Conservation (phyloP, 2,113 vertebrate species). For the Oreotrochilus melanogaster region DNA sequence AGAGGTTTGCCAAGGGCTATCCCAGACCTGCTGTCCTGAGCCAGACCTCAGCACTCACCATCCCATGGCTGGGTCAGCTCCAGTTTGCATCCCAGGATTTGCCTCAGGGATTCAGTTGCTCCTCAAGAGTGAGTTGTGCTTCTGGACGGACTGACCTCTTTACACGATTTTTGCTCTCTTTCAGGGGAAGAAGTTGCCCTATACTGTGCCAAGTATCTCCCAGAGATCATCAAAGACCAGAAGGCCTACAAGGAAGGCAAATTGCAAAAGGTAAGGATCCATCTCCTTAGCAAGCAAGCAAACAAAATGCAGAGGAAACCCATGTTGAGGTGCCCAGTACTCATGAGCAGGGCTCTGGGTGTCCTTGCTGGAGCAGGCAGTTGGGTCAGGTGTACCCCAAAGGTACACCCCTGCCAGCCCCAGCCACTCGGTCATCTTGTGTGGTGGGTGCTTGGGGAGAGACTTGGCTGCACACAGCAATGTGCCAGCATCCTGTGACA, state of each 20-base stretch:
- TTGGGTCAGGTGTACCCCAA: not conserved
- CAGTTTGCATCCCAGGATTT: not conserved
- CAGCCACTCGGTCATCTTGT: not conserved
- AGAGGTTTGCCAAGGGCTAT: not conserved
- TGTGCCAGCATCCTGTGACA: not conserved
- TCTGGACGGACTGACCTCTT: not conserved
- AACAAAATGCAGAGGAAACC: not conserved
- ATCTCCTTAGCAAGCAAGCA: not conserved
- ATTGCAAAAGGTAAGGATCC: conserved; percentile 90
- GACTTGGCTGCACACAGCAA: not conserved
- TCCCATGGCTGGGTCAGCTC: not conserved
- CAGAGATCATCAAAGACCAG: conserved; percentile 96
- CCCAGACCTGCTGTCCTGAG: not conserved
- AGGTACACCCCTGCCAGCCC: not conserved
- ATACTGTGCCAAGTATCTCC: conserved; percentile 98
- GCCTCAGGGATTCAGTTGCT: not conserved
- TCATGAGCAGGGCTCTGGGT: not conserved
- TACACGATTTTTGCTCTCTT: conserved; percentile 32
- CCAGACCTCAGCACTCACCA: too few species aligned
- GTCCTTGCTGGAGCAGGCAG: not conserved
- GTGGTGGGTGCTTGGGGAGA: not conserved
- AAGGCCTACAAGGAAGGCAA: conserved; percentile 96
- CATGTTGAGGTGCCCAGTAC: not conserved
- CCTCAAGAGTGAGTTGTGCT: not conserved
- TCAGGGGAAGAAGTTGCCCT: conserved; percentile 97